Base-by-base conservation (phyloP, 2,113 vertebrate species). In the human (Homo sapiens) region DNA sequence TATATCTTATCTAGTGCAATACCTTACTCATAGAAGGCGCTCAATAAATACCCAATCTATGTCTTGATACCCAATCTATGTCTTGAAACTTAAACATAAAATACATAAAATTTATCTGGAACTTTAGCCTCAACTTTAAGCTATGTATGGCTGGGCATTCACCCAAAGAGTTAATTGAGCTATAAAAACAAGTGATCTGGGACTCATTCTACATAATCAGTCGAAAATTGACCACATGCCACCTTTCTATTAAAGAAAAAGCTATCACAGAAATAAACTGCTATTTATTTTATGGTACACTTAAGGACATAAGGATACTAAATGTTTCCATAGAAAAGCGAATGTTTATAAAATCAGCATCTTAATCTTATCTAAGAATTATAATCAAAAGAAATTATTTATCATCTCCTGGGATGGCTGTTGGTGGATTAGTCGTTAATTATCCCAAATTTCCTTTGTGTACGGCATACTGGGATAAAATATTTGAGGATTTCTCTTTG, bases 211-310 rank as follows among this genome's bases (percentile, higher is more conserved):
- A 48, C 9, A 72, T 79, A 94, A 91, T 96, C 88, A 97, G 90
- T 96, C 43, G 90, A 94, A 87, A 89, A 73, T 68, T 93, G 82
- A 97, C 43, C 68, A 89, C 16, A 78, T 85, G 32, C 16, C 9
- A 68, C n/a, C n/a, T 82, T 95, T 92, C n/a, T 90, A 73, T n/a
- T 73, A 84, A 95, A 86, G 50, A 75, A 75, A 86, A 92, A 95
- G 32, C n/a, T 80, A 93, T 50, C 76, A 83, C 59, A 87, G 55
- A 94, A 97, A 92, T 82, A 93, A 97, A 95, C 59, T 78, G 11
- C 38, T 93, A 66, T 93, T 94, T 95, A 87, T 92, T 93, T 96
- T 94, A 96, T 6, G 45, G 64, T 97, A 85, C 27, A 97, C 76
- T 78, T 76, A 95, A 88, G 43, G 52, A 43, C 35, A 88, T 87